Conservation (phyloP, 92 coral and sea anemone genomes). For the Blastomussa wellsi region DNA sequence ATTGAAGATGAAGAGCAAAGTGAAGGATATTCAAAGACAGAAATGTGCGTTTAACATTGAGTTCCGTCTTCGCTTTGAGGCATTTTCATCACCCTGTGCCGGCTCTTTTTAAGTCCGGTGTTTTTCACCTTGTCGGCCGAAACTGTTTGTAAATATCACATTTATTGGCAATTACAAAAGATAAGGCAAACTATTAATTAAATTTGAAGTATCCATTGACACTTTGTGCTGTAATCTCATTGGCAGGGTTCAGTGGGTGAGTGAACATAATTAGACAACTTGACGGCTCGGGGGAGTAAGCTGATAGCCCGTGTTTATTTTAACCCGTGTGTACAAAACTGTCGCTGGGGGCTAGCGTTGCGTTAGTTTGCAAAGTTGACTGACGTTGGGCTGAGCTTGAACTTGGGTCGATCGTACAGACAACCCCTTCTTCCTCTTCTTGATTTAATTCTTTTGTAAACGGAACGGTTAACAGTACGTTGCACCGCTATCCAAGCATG, state of each 20-base stretch:
- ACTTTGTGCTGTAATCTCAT: constrained; percentile 72
- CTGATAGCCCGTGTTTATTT: constrained; percentile 94
- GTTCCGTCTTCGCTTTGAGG: constrained; percentile 31
- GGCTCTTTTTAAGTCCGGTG: constrained; percentile 82
- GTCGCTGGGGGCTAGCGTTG: constrained; percentile 53
- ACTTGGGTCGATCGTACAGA: constrained; percentile 3
- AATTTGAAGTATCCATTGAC: constrained; percentile 95
- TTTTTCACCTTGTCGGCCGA: constrained; percentile 96
- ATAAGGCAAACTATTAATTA: constrained; percentile 91
- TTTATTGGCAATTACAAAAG: constrained; percentile 96
- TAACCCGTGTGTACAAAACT: constrained; percentile 71
- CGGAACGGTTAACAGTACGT: neutral
- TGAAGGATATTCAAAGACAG: neutral
- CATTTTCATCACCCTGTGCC: constrained; percentile 63
- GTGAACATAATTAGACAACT: constrained; percentile 87
- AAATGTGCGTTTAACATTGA: constrained; percentile 1
- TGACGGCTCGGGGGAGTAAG: constrained; percentile 70
- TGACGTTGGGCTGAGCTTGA: constrained; percentile 31
- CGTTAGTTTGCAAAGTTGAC: constrained; percentile 39
- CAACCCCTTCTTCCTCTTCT: neutral
- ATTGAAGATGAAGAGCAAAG: neutral
- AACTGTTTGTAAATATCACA: constrained; percentile 95
- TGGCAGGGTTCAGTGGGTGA: constrained; percentile 72
- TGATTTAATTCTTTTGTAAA: neutral
- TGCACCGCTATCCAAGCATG: constrained; percentile 47